phyloP scores from a whole-genome alignment of 2,113 vertebrate species.

The Mystacornis crossleyi region DNA sequence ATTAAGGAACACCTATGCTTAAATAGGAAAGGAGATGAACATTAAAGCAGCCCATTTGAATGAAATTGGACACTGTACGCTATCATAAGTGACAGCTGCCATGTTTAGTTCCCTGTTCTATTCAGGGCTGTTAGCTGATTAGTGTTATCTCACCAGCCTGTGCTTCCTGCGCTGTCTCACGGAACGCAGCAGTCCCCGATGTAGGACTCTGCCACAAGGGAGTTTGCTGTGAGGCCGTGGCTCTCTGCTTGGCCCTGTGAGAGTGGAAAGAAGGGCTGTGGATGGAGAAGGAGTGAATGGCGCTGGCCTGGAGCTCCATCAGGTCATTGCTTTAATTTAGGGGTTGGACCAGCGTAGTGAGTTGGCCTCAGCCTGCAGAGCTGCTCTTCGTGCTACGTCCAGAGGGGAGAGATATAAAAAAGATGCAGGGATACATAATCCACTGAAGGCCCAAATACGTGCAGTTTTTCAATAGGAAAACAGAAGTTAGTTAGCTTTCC shows the following conservation, averaged over 20 bases:
- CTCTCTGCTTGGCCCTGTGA: not conserved
- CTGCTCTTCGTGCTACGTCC: not conserved
- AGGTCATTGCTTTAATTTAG: not conserved
- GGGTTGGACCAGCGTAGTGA: accelerated
- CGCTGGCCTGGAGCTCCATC: not conserved
- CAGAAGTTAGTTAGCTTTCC: not conserved
- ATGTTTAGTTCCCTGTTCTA: not conserved
- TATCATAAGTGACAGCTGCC: not conserved
- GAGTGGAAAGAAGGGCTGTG: not conserved
- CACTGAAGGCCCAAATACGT: not conserved
- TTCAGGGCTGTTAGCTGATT: not conserved
- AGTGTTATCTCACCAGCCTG: not conserved
- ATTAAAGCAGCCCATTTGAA: not conserved
- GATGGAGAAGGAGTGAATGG: not conserved
- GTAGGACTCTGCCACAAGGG: not conserved
- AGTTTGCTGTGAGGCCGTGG: not conserved
- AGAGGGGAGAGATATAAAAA: not conserved
- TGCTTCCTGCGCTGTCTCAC: accelerated
- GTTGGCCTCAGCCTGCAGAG: not conserved
- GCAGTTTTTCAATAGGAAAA: not conserved
- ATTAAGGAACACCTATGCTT: not conserved
- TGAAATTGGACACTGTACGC: not conserved
- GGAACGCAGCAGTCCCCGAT: not conserved
- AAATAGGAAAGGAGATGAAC: not conserved
- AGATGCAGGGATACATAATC: not conserved